Conservation (phyloP, 2,888 invertebrate genomes). For the Cheiracanthium punctorium region DNA sequence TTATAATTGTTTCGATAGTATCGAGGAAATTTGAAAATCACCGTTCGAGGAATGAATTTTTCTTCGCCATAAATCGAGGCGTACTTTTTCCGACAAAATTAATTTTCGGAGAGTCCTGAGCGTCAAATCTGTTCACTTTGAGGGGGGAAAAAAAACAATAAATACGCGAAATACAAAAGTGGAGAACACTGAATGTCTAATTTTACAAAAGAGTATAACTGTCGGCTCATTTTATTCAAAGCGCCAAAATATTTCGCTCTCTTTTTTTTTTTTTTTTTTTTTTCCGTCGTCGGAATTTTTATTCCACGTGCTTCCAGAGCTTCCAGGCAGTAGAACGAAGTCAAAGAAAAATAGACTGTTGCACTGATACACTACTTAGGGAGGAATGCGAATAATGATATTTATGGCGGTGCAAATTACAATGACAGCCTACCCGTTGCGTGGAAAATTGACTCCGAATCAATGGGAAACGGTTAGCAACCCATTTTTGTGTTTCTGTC, state of each 20-base stretch:
- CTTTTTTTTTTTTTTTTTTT: too few relatives aligned
- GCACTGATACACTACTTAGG: background rate
- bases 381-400: background rate
- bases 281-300: too few relatives aligned
- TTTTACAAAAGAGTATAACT: background rate
- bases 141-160: too few relatives aligned
- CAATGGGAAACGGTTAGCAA: background rate
- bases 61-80: too few relatives aligned
- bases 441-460: background rate
- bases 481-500: constrained; percentile 16
- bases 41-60: too few relatives aligned
- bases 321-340: background rate
- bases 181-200: background rate
- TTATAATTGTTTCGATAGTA: too few relatives aligned
- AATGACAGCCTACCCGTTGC: background rate
- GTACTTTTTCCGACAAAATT: too few relatives aligned
- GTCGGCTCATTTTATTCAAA: background rate
- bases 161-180: background rate
- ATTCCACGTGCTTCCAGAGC: too few relatives aligned
- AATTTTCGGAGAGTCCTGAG: too few relatives aligned
- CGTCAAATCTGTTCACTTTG: too few relatives aligned
- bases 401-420: background rate
- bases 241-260: background rate
- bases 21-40: too few relatives aligned
- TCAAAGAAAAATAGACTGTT: background rate